These are phyloP conservation scores for Sinotaia quadrata DNA, from an alignment of 2,888 invertebrate genomes.

Conservation along the genomic window DNA sequence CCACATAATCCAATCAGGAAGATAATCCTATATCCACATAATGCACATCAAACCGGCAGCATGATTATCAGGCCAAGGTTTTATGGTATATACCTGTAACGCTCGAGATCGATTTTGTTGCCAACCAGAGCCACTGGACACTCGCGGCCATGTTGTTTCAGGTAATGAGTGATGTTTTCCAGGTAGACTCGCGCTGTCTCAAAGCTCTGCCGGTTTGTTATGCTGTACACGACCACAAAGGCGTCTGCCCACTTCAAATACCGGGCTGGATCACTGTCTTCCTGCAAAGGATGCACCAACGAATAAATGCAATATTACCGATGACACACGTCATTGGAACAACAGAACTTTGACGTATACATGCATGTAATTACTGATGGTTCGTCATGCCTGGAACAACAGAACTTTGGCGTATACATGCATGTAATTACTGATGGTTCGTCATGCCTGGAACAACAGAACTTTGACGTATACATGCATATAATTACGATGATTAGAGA, in stretches of 20 bases:
- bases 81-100: constrained; percentile 73
- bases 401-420: rapidly evolving
- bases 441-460: too few relatives aligned
- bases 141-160: constrained; percentile 66
- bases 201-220: constrained; percentile 72
- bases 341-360: not conserved
- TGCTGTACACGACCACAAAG: constrained; percentile 73
- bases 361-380: too few relatives aligned
- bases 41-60: too few relatives aligned
- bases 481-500: too few relatives aligned
- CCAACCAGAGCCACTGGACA: constrained; percentile 72
- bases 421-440: too few relatives aligned
- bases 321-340: not conserved
- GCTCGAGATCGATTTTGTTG: constrained; percentile 74
- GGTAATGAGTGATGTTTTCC: constrained; percentile 68
- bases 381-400: too few relatives aligned
- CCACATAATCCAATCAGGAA: too few relatives aligned
- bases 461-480: too few relatives aligned
- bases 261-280: constrained; percentile 67
- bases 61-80: too few relatives aligned
- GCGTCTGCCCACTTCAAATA: constrained; percentile 74
- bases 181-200: constrained; percentile 71
- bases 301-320: not conserved
- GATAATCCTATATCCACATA: too few relatives aligned
- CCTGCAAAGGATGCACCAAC: constrained; percentile 47